Base-by-base conservation (phyloP, 1,140 invertebrate species). In the Cotesia chilonis region DNA sequence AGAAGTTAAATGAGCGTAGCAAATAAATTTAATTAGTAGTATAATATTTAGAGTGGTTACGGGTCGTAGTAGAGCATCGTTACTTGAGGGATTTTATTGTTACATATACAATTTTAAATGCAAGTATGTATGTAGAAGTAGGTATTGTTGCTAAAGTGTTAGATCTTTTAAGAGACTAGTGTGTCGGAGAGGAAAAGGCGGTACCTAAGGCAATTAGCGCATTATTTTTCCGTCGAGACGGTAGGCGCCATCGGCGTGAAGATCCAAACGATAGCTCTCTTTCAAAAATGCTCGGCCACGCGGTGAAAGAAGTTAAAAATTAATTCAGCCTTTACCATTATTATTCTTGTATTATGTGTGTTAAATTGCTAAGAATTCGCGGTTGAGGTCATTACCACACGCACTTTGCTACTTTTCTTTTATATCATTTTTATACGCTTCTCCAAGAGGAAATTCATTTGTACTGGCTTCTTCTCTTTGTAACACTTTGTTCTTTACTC, bases 241-340 rank as follows among this genome's bases (percentile, higher is more conserved):
- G 55, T 51, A 75, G 68, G 74, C 74, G 74, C 74, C 74, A 75
- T 75, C 71, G 71, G 74, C 74, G 74, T 75, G 74, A 75, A 75
- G 74, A 75, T 75, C 63, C 41, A 67, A 51, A 73, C 68, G 70
- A 71, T 71, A 75, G 66, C 35, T 73, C 41, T 61, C 59, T 52
- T 59, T 54, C 59, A 38, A 41, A 68, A 69, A 70, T 67, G 70
- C 70, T 67, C 55, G 64, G 60, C 68, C 59, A 60, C 41, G 68
- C 59, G 28, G 68, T 28, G 52, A 72, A 57, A 64, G 70, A 72
- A 67, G 70, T 68, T 68, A 47, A 7, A 47, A 14, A 68, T 17
- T 35, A 36, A 17, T 14, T 4, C 14, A 38, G 14, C 10, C 60
- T 12, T 28, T 36, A 36, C 5, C 37, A 17, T 17, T 37, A 37